Evolutionary conservation across 2,797 vertebrate species (phyloP).

Genomic region (Moxostoma hubbsi): DNA sequence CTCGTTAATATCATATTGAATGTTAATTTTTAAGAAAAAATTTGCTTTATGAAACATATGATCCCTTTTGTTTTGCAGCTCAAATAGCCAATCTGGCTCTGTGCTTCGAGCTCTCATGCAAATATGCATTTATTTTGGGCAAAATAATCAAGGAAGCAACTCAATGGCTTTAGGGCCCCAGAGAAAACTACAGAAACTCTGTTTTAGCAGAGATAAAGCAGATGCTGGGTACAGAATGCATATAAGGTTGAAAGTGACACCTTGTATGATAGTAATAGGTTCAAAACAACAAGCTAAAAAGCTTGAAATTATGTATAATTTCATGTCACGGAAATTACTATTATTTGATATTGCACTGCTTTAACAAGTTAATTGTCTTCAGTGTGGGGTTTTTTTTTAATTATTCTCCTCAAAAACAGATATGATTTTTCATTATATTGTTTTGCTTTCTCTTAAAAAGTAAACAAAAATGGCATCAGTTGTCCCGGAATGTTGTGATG

Average conservation of each 20-base stretch:
- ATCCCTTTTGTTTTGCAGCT: not conserved
- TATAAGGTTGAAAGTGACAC: conserved; percentile 3
- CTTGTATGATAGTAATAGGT: not conserved
- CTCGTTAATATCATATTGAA: no score
- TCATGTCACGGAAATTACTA: not conserved
- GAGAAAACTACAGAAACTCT: conserved; percentile 29
- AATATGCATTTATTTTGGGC: conserved; percentile 45
- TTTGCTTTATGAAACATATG: not conserved
- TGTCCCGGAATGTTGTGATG: no score
- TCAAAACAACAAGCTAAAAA: conserved; percentile 10
- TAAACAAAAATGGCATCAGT: no score
- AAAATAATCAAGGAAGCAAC: conserved; percentile 24
- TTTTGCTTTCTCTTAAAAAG: no score
- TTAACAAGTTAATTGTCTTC: no score
- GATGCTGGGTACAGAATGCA: not conserved
- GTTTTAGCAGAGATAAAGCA: conserved; percentile 30
- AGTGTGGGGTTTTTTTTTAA: no score
- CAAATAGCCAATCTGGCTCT: conserved; percentile 5
- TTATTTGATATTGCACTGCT: conserved; percentile 5
- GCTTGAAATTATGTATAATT: conserved; percentile 2
- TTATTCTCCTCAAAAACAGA: no score
- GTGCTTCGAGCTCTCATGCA: conserved; percentile 4
- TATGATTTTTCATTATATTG: no score
- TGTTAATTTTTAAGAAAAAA: not conserved
- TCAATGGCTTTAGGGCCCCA: conserved; percentile 2